These are phyloP conservation scores for Tuberolachnus salignus DNA, from an alignment of 2,888 invertebrate species.

Conservation along the genomic window DNA sequence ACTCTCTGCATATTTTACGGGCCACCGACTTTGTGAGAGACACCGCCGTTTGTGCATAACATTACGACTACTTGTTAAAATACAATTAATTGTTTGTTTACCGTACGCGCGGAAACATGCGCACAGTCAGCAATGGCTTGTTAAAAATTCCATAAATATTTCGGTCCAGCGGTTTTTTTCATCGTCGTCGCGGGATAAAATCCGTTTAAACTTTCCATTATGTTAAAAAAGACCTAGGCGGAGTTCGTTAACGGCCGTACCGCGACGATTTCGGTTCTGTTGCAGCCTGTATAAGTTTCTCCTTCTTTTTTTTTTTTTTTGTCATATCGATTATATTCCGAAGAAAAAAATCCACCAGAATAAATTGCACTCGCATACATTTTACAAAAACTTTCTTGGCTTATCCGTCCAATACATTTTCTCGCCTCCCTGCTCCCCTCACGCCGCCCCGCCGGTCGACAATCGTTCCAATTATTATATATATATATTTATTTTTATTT, in stretches of 20 bases:
- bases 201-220: conserved; percentile 51
- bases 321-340: conserved; percentile 26
- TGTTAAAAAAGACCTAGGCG: conserved; percentile 32
- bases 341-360: conserved; percentile 11
- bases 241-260: conserved; percentile 38
- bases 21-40: conserved; percentile 20
- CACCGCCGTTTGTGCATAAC: conserved; percentile 9
- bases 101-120: neutral
- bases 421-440: neutral
- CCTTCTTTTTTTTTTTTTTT: neutral
- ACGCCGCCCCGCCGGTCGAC: too few relatives aligned
- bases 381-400: conserved; percentile 53
- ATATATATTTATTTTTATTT: too few relatives aligned
- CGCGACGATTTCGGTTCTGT: conserved; percentile 25
- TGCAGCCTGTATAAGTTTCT: conserved; percentile 24
- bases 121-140: neutral
- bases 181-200: neutral
- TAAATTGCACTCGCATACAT: conserved; percentile 36
- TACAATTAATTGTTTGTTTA: conserved; percentile 49
- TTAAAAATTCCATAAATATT: conserved; percentile 56
- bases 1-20: conserved; percentile 30
- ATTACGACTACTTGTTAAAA: conserved; percentile 51
- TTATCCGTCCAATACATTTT: neutral
- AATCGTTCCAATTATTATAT: neutral
- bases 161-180: conserved; percentile 47